Evolutionary conservation across 2,113 vertebrate genomes (phyloP), one percentile per base, ranked within the genome.

Genomic region (Centropristis striata): DNA sequence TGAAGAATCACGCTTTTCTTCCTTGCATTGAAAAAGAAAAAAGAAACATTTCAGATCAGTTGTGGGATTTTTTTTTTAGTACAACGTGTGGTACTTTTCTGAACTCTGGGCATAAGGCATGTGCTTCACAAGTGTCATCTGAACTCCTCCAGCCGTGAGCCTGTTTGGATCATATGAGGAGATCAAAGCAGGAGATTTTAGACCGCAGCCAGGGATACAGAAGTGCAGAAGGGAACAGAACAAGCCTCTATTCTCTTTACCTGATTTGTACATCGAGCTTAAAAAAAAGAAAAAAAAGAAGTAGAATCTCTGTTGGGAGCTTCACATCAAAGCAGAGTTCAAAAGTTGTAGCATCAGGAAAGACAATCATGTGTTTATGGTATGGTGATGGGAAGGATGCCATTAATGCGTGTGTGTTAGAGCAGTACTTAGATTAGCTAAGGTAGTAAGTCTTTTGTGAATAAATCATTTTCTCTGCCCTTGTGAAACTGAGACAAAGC

Each of bases 111-210:
- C 86, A 88, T 84, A 47, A 86, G 81, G 75, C 87, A 92, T 90
- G 85, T 89, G 91, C 89, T 78, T 88, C 32, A 5, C 72, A n/a
- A 86, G 88, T 92, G 80, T 85, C 81, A 76, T 88, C 85, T 64
- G 18, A 84, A 78, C 81, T 88, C 87, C 89, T 89, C 86, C 81
- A 90, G 90, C 88, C 39, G 71, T 89, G 87, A 89, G 86, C 66
- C 77, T 87, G 76, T 90, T 90, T 68, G 81, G 78, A 93, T 93
- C 91, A 92, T 88, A 91, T 94, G 92, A 93, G 88, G 69, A 90
- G 88, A 93, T 93, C 88, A 93, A 90, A 93, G 90, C 77, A 55
- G 81, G 67, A 83, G 89, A 88, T 91, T 89, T 87, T 64, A 70
- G 50, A 88, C 88, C 92, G 81, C 84, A 89, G 72, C 73, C 76